Evolutionary conservation across 1,140 invertebrate species (phyloP), one percentile per base, ranked within the genome.

Genomic region (Asbolus verrucosus): DNA sequence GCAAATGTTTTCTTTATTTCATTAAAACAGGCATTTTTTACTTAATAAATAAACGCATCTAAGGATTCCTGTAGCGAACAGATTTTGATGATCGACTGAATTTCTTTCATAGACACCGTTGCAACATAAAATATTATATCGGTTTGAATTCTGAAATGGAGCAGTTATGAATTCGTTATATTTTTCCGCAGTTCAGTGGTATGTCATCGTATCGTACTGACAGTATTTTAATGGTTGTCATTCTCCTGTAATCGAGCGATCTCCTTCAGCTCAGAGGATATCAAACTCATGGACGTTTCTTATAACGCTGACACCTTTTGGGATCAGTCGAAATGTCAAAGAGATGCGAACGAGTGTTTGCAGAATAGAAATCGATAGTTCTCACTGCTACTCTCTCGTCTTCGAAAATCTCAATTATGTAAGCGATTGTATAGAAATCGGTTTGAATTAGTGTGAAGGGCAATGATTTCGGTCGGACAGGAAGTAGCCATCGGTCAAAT

Each of bases 291-390:
- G 41, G 16, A 46, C 41, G 41, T 46, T 46, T 46, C 41, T 46
- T 16, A 19, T 46, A 46, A 46, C 15, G 15, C 41, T 14, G 15
- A 9, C 16, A 46, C 16, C 19, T 19, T 16, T 46, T 46, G 41
- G 18, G 41, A 46, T 46, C 41, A 14, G 41, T 14, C 16, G 16
- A 18, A 9, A 46, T 46, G 41, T 46, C 41, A 46, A 46, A 46
- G 41, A 46, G 41, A 46, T 19, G 41, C 18, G 41, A 46, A 46
- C 19, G 41, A 46, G 41, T 46, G 16, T 46, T 43, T 43, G 39
- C 16, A 5, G 41, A 16, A 27, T 4, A 27, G 41, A 18, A 46
- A 46, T 46, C 41, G 41, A 46, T 46, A 18, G 41, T 9, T 46
- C 18, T 46, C 41, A 43, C 14, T 16, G 18, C n/a, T n/a, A n/a